Percentiles rank a stretch among this genome's conserved stretches.
These are phyloP conservation scores for Speoplatyrhinus poulsoni DNA, from an alignment of 2,113 vertebrate species.

Conservation along the genomic window DNA sequence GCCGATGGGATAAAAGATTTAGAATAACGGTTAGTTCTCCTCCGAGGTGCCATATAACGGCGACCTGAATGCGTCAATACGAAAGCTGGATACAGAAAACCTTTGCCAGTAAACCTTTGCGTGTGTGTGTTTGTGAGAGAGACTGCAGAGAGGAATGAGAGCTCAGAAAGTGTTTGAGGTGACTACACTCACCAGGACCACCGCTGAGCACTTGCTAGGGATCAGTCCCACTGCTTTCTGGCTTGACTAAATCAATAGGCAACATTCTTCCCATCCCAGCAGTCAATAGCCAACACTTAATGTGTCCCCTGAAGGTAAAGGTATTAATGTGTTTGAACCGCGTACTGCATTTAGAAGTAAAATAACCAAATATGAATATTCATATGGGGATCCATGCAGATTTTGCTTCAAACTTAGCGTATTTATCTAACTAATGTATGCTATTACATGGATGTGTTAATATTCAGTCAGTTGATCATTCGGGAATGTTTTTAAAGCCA, in stretches of 20 bases:
- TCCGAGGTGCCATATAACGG: no score
- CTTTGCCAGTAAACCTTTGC: no score
- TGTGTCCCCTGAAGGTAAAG: slow-evolving; percentile 71
- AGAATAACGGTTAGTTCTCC: no score
- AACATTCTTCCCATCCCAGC: slow-evolving; percentile 66
- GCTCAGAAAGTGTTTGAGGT: not conserved
- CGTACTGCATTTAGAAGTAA: slow-evolving; percentile 50
- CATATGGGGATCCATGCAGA: not conserved
- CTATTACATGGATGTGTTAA: not conserved
- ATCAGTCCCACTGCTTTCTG: slow-evolving; percentile 67
- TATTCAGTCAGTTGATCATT: slow-evolving; percentile 11
- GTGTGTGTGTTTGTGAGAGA: no score
- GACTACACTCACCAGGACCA: slow-evolving; percentile 19
- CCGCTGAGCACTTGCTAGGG: slow-evolving; percentile 28
- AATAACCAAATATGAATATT: slow-evolving; percentile 5
- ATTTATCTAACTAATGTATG: no score
- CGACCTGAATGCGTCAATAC: no score
- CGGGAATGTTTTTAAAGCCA: slow-evolving; percentile 4
- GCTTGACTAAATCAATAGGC: slow-evolving; percentile 71
- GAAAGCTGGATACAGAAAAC: no score
- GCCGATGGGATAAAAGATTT: no score
- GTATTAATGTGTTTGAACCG: slow-evolving; percentile 68
- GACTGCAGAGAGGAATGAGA: not conserved
- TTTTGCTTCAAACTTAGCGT: not conserved
- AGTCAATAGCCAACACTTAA: slow-evolving; percentile 78